Evolutionary conservation across 2,888 invertebrate genomes (phyloP).

Genomic region (Micoletzkya japonica): DNA sequence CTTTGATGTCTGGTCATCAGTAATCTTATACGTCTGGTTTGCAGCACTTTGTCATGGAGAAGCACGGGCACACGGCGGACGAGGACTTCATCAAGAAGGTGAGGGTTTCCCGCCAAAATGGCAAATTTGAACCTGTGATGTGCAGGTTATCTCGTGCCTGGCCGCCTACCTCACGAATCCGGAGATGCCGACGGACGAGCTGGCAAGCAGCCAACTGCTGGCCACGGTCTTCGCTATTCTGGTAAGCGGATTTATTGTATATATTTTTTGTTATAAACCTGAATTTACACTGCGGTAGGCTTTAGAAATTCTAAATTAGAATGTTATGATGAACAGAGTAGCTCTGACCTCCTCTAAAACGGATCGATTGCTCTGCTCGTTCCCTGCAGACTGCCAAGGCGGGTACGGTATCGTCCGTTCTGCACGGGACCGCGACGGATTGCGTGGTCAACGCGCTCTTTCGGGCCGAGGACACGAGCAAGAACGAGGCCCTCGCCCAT

Average conservation of each 20-base stretch:
- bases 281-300: too few species aligned
- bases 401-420: constrained; percentile 63
- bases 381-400: constrained; percentile 37
- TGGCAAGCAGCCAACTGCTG: constrained; percentile 68
- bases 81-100: constrained; percentile 30
- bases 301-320: too few species aligned
- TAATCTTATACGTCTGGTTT: too few species aligned
- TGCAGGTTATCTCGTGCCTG: constrained; percentile 71
- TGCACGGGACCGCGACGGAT: constrained; percentile 83
- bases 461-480: constrained; percentile 66
- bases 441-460: constrained; percentile 41
- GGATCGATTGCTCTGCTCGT: too few species aligned
- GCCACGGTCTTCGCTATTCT: constrained; percentile 65
- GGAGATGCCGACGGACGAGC: constrained; percentile 77
- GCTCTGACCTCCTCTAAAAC: too few species aligned
- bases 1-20: too few species aligned
- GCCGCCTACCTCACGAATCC: constrained; percentile 87
- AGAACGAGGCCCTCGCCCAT: constrained; percentile 76
- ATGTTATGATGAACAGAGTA: too few species aligned
- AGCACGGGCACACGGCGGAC: constrained; percentile 3
- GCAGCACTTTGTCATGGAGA: constrained; percentile 19
- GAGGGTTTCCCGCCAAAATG: background rate
- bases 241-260: too few species aligned
- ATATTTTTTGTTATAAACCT: too few species aligned
- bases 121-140: background rate